These are phyloP conservation scores for Oscarella lobularis DNA, from an alignment of 37 sponge, comb jelly and placozoan species.

Conservation along the genomic window DNA sequence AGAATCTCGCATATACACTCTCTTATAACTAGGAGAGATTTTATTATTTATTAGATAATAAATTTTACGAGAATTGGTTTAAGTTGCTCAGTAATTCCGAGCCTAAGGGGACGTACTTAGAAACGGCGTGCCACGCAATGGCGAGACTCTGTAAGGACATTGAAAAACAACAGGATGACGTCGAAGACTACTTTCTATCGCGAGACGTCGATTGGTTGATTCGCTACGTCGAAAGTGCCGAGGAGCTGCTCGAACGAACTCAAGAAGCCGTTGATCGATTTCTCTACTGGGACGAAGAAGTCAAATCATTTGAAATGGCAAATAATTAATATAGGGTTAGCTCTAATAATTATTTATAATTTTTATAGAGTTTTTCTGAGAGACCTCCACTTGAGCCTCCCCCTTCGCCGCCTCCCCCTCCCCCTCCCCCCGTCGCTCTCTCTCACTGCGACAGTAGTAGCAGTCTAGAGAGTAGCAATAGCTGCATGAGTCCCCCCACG, in stretches of 20 bases:
- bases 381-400: too few relatives aligned
- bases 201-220: constrained; percentile 54
- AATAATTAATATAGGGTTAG: too few relatives aligned
- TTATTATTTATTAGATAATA: not conserved
- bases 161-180: constrained; percentile 10
- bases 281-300: constrained; percentile 83
- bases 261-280: constrained; percentile 66
- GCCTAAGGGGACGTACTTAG: not conserved
- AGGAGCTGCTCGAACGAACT: constrained; percentile 55
- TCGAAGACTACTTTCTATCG: constrained; percentile 36
- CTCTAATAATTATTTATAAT: not conserved
- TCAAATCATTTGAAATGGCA: constrained; percentile 53
- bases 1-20: too few relatives aligned
- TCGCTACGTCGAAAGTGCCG: constrained; percentile 39
- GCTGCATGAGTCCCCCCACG: too few relatives aligned
- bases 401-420: too few relatives aligned
- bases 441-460: too few relatives aligned
- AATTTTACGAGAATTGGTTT: too few relatives aligned
- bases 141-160: not conserved
- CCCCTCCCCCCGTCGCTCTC: too few relatives aligned
- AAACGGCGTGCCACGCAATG: not conserved
- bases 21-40: not conserved
- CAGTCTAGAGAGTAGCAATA: too few relatives aligned
- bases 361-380: too few relatives aligned
- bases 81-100: not conserved